Percentiles rank a stretch among this genome's conserved stretches.
These are phyloP conservation scores for Microctonus brassicae DNA, from an alignment of 2,888 invertebrate species.

Conservation along the genomic window DNA sequence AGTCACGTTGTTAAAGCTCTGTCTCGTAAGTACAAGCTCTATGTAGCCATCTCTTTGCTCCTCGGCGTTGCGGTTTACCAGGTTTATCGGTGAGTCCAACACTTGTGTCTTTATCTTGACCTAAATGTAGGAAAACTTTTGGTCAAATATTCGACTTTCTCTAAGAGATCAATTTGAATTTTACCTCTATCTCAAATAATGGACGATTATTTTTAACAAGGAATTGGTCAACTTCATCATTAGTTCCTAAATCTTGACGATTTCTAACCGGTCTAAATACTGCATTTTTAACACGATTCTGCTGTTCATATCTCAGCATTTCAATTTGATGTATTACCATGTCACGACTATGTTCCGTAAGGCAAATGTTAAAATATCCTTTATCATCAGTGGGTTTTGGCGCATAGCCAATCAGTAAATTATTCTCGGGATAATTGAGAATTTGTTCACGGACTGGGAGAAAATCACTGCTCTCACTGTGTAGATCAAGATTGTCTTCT, in stretches of 20 bases:
- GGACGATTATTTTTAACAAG: conserved; percentile 73
- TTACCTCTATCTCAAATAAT: conserved; percentile 78
- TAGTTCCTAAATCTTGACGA: conserved; percentile 79
- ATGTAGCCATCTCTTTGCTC: conserved; percentile 79
- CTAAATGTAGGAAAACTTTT: conserved; percentile 40
- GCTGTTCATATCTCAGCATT: conserved; percentile 51
- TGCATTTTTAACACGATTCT: conserved; percentile 69
- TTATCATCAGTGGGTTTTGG: conserved; percentile 75
- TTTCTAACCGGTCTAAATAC: conserved; percentile 72
- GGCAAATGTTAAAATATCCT: conserved; percentile 80
- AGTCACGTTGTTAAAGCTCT: conserved; percentile 73
- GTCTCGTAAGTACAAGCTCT: conserved; percentile 73
- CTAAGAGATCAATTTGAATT: conserved; percentile 48
- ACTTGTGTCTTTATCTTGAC: conserved; percentile 49
- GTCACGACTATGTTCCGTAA: conserved; percentile 73
- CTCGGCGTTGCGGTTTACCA: conserved; percentile 72
- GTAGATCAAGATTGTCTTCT: conserved; percentile 75
- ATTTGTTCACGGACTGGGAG: conserved; percentile 67
- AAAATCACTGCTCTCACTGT: conserved; percentile 72
- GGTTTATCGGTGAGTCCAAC: conserved; percentile 65
- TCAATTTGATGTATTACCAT: conserved; percentile 65
- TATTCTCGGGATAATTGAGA: conserved; percentile 58
- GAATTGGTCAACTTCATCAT: conserved; percentile 74
- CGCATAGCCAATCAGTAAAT: conserved; percentile 77
- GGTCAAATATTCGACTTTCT: conserved; percentile 2